Evolutionary conservation across 2,113 vertebrate genomes (phyloP), one percentile per base, ranked within the genome.

Genomic region (Colius striatus): DNA sequence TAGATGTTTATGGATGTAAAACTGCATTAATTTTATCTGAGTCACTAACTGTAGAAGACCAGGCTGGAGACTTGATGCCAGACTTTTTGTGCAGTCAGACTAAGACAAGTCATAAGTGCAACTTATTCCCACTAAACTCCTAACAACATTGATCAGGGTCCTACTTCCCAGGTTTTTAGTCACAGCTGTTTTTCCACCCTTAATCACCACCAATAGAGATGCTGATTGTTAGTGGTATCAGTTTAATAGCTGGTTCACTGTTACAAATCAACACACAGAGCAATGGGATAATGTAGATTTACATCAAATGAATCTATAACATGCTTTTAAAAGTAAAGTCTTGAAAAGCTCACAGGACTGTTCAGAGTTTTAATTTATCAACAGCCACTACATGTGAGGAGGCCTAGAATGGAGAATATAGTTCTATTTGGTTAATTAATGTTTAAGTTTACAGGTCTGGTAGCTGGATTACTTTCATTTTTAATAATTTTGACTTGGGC

Each of bases 171-270:
- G 73, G 17, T 23, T 81, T 83, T 89, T 7, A 80, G 53, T 50
- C 75, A 50, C 30, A 83, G 53, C 34, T 84, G 36, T 22, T 94
- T 88, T 93, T 81, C 76, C 25, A 50, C 47, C 41, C 61, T 72
- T 81, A 72, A 78, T 87, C 88, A 90, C 22, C 45, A 61, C 65
- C 53, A 90, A 19, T n/a, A 23, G 5, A 90, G 68, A 80, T 67
- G 87, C 60, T 90, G 82, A 88, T 84, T 84, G 55, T 27, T 93
- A 74, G 11, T 21, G 72, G 77, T 93, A 54, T 75, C 86, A 73
- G 30, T 62, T 53, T 74, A 84, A 92, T 84, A 86, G 57, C 65
- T 68, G 60, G 61, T 57, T 53, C 61, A 67, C 47, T 81, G 75
- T 74, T 63, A 88, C 25, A 95, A 92, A 96, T 81, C 85, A 95